phyloP scores from a whole-genome alignment of 2,113 vertebrate genomes.

The Diphyllodes magnificus region DNA sequence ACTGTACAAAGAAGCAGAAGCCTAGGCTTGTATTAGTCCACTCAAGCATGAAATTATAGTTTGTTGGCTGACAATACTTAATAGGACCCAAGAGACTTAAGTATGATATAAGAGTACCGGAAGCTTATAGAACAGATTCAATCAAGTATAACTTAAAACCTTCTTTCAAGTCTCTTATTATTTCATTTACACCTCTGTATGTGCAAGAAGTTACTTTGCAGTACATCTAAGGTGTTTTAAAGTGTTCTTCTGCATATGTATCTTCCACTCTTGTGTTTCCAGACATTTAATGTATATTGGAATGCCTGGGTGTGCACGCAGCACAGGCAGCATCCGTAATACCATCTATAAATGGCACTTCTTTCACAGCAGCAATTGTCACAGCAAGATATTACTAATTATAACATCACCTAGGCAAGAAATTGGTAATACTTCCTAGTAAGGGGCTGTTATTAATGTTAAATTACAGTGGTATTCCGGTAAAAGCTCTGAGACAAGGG shows the following conservation, averaged over 20 bases:
- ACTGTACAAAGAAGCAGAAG: background rate
- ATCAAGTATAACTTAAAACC: slow-evolving; percentile 38
- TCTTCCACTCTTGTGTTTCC: background rate
- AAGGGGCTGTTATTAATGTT: background rate
- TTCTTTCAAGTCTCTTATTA: slow-evolving; percentile 22
- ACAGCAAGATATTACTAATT: slow-evolving; percentile 36
- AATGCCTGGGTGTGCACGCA: background rate
- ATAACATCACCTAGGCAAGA: slow-evolving; percentile 47
- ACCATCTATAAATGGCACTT: slow-evolving; percentile 3
- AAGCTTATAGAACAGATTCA: slow-evolving; percentile 18
- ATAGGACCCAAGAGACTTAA: slow-evolving; percentile 33
- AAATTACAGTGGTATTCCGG: background rate
- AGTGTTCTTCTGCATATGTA: background rate
- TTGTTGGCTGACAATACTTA: slow-evolving; percentile 45
- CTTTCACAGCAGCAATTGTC: slow-evolving; percentile 31
- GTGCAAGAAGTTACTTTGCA: background rate
- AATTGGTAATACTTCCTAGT: slow-evolving; percentile 1
- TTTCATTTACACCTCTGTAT: slow-evolving; percentile 35
- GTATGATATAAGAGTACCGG: background rate
- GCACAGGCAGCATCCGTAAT: background rate
- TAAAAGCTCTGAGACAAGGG: background rate
- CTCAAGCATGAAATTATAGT: slow-evolving; percentile 56
- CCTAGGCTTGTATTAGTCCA: slow-evolving; percentile 22
- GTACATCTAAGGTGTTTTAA: background rate
- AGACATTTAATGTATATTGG: background rate